A percentile compares a stretch with the other conserved stretches of the same genome.
Evolutionary conservation across 1,140 invertebrate genomes (phyloP).

Genomic region (Phenacoccus solenopsis): DNA sequence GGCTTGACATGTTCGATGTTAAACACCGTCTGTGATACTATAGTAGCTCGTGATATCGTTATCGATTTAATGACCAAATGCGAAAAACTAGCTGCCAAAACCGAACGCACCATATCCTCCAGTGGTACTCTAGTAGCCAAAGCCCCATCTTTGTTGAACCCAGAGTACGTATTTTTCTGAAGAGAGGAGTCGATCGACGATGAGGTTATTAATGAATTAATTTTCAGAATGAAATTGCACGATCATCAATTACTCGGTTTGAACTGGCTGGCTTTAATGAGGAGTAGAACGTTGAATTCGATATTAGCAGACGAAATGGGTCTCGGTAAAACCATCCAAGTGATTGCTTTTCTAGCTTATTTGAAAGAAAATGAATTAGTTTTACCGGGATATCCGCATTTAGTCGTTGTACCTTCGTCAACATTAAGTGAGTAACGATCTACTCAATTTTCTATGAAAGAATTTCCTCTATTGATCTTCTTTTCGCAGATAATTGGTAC

Average conservation of each 20-base stretch:
- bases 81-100: constrained; percentile 49
- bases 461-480: constrained; percentile 16
- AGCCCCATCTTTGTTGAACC: constrained; percentile 46
- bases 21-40: constrained; percentile 53
- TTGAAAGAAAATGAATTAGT: constrained; percentile 50
- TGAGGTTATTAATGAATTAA: constrained; percentile 23
- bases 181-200: neutral
- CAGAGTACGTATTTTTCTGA: constrained; percentile 35
- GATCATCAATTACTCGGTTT: constrained; percentile 86
- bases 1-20: constrained; percentile 53
- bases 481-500: constrained; percentile 68
- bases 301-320: constrained; percentile 90
- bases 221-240: constrained; percentile 52
- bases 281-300: constrained; percentile 80
- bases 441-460: neutral
- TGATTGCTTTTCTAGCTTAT: constrained; percentile 78
- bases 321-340: constrained; percentile 81
- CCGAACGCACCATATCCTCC: constrained; percentile 57
- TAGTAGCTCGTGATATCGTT: constrained; percentile 55
- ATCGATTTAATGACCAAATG: constrained; percentile 61
- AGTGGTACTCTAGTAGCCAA: constrained; percentile 48
- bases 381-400: constrained; percentile 53
- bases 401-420: constrained; percentile 84
- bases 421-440: constrained; percentile 53
- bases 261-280: constrained; percentile 85